Percentiles rank a stretch among this genome's conserved stretches.
Conservation (phyloP, 2,113 vertebrate genomes). For the Cottus gobio region DNA sequence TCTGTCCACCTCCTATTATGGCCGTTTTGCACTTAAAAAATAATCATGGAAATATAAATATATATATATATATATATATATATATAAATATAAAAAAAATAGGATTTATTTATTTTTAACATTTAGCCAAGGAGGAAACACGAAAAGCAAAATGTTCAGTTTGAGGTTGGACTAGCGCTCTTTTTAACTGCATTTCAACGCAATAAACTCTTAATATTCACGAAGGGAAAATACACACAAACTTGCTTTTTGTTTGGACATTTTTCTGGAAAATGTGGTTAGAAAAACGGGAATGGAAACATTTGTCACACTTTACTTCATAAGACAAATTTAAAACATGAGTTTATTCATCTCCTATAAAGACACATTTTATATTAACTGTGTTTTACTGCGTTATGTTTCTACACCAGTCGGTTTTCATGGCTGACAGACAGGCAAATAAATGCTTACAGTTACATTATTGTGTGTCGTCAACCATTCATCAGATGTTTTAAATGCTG, state of each 20-base stretch:
- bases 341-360: neutral
- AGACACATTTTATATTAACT: neutral
- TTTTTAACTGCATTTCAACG: neutral
- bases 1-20: constrained; percentile 5
- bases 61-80: no score
- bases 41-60: no score
- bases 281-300: no score
- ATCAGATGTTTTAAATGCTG: constrained; percentile 10
- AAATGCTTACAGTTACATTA: neutral
- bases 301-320: no score
- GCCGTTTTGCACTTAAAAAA: constrained; percentile 2
- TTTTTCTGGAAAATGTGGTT: neutral
- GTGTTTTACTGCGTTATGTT: neutral
- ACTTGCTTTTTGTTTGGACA: neutral
- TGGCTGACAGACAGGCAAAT: neutral
- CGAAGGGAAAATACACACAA: no score
- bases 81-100: no score
- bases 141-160: no score
- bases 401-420: neutral
- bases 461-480: neutral
- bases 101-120: no score
- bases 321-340: neutral
- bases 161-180: neutral
- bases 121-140: no score
- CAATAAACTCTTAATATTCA: no score